These are phyloP conservation scores for Pectinophora gossypiella DNA, from an alignment of 1,140 invertebrate species.

Conservation along the genomic window DNA sequence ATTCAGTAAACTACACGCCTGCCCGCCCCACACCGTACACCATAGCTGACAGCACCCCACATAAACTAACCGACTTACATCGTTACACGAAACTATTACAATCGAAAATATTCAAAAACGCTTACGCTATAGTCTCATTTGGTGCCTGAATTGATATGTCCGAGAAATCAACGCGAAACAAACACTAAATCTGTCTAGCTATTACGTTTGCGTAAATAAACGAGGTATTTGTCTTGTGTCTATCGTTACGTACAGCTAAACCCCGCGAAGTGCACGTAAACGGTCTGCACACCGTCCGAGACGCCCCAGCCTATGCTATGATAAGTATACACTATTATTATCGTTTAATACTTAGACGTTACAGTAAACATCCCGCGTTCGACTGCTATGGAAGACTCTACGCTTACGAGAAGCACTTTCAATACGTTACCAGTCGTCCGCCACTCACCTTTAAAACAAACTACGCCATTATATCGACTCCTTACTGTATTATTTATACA, in stretches of 20 bases:
- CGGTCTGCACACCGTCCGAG: constrained; percentile 29
- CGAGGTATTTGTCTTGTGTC: constrained; percentile 71
- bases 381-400: constrained; percentile 73
- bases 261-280: constrained; percentile 42
- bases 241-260: constrained; percentile 57
- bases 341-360: constrained; percentile 71
- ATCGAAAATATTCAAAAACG: constrained; percentile 57
- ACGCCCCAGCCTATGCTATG: constrained; percentile 54
- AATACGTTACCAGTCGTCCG: constrained; percentile 64
- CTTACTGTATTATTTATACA: constrained; percentile 70
- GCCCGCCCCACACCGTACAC: too few relatives aligned
- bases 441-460: constrained; percentile 54
- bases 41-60: too few relatives aligned
- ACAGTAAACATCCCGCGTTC: constrained; percentile 59
- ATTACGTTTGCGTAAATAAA: constrained; percentile 66
- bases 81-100: constrained; percentile 41
- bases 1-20: too few relatives aligned
- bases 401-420: constrained; percentile 69
- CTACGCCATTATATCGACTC: constrained; percentile 54
- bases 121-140: constrained; percentile 69
- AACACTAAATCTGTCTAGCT: constrained; percentile 59
- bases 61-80: not conserved
- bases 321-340: constrained; percentile 71
- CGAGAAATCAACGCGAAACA: constrained; percentile 69
- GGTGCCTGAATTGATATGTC: constrained; percentile 74